Percentiles rank a stretch among this genome's conserved stretches.
Evolutionary conservation across 2,888 invertebrate genomes (phyloP).

Genomic region (Polyommatus iphigenia): DNA sequence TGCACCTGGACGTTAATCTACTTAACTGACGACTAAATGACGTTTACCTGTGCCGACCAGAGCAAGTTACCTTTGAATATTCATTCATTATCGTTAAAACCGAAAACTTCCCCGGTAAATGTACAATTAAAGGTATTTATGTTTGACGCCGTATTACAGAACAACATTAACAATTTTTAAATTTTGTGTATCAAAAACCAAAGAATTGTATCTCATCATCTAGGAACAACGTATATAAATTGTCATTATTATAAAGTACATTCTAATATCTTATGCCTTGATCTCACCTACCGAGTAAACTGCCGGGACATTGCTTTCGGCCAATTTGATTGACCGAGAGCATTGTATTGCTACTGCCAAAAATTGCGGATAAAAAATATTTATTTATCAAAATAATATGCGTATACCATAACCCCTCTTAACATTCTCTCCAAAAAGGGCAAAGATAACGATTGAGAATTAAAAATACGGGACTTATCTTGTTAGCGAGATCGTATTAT

Average conservation of each 20-base stretch:
- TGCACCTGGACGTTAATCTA: slow-evolving; percentile 29
- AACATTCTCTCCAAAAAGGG: neutral
- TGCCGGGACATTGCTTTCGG: too few species aligned
- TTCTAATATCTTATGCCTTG: too few species aligned
- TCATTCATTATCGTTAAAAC: slow-evolving; percentile 29
- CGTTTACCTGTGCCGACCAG: slow-evolving; percentile 18
- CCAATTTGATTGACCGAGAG: too few species aligned
- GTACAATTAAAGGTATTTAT: slow-evolving; percentile 15
- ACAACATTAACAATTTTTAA: neutral
- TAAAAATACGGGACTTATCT: slow-evolving; percentile 5
- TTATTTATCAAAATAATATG: too few species aligned
- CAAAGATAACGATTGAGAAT: neutral
- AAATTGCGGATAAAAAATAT: too few species aligned
- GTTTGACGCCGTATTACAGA: neutral
- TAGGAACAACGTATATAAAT: too few species aligned
- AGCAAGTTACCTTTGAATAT: slow-evolving; percentile 21
- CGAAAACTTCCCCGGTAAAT: slow-evolving; percentile 1
- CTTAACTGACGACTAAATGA: slow-evolving; percentile 30
- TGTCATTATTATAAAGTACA: too few species aligned
- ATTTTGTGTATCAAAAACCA: neutral
- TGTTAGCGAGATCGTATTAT: slow-evolving; percentile 23
- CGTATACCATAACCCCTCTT: neutral
- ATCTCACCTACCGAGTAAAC: too few species aligned
- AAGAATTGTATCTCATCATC: too few species aligned
- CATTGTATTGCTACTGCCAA: too few species aligned